Evolutionary conservation across 2,113 vertebrate genomes (phyloP).

Genomic region (Agapornis roseicollis): DNA sequence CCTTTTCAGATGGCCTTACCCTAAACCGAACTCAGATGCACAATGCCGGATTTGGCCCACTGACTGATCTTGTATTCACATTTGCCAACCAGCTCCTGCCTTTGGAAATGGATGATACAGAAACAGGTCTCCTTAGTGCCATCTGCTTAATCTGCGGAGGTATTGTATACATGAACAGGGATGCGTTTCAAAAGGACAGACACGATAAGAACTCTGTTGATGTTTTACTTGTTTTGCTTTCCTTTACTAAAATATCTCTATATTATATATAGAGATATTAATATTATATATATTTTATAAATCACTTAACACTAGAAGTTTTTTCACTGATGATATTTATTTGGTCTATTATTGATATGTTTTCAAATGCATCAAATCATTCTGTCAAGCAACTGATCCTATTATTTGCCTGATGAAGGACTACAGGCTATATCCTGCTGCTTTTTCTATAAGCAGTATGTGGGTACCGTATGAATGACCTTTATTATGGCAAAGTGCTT

Average conservation of each 20-base stretch:
- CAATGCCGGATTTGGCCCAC: constrained; percentile 92
- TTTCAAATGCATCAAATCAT: background rate
- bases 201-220: background rate
- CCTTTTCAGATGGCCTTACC: constrained; percentile 93
- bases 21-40: constrained; percentile 96
- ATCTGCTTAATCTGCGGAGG: constrained; percentile 97
- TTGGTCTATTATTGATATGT: background rate
- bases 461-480: background rate
- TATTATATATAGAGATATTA: too few relatives aligned
- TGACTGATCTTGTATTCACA: constrained; percentile 94
- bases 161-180: constrained; percentile 26
- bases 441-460: fast-evolving
- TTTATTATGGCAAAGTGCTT: background rate
- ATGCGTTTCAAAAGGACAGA: background rate
- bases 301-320: background rate
- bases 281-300: background rate
- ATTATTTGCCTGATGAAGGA: background rate
- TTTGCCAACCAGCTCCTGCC: constrained; percentile 95
- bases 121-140: constrained; percentile 94
- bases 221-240: background rate
- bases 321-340: background rate
- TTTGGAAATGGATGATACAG: constrained; percentile 94
- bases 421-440: background rate
- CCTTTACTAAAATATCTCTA: background rate
- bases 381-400: background rate